A percentile compares a stretch with the other conserved stretches of the same genome.
Conservation (phyloP, 2,797 vertebrate species). For the Knipowitschia caucasica region DNA sequence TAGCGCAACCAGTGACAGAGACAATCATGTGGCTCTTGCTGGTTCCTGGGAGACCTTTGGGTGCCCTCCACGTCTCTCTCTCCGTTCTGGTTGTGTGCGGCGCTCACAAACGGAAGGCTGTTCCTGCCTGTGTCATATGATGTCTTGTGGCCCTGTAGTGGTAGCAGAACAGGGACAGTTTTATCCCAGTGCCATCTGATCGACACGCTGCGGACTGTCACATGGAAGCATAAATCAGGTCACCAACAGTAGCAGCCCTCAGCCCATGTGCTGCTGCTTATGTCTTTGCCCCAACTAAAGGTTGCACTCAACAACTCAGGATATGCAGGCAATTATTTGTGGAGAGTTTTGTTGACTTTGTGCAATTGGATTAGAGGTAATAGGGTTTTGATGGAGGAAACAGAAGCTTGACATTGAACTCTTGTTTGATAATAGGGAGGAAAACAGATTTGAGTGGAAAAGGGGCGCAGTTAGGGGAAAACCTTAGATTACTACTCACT, state of each 20-base stretch:
- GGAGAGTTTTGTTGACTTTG: slow-evolving; percentile 19
- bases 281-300: slow-evolving; percentile 30
- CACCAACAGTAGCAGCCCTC: slow-evolving; percentile 47
- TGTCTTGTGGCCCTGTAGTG: slow-evolving; percentile 82
- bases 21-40: slow-evolving; percentile 64
- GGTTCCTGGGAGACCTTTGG: slow-evolving; percentile 51
- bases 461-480: too few species aligned
- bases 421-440: neutral
- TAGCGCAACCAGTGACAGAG: slow-evolving; percentile 57
- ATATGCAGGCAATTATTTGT: slow-evolving; percentile 14
- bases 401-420: slow-evolving; percentile 24
- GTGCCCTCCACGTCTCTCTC: slow-evolving; percentile 43
- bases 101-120: slow-evolving; percentile 74
- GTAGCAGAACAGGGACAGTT: slow-evolving; percentile 90
- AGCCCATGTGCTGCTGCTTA: slow-evolving; percentile 61
- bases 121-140: slow-evolving; percentile 89
- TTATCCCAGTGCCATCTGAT: slow-evolving; percentile 84
- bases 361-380: slow-evolving; percentile 6
- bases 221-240: slow-evolving; percentile 81
- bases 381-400: neutral
- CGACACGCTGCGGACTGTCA: slow-evolving; percentile 75
- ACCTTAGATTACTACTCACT: too few species aligned
- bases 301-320: slow-evolving; percentile 23
- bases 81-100: slow-evolving; percentile 30
- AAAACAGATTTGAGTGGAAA: neutral